Percentiles rank a stretch among this genome's conserved stretches.
phyloP scores from a whole-genome alignment of 2,888 invertebrate species.

The Margaritifera margaritifera region DNA sequence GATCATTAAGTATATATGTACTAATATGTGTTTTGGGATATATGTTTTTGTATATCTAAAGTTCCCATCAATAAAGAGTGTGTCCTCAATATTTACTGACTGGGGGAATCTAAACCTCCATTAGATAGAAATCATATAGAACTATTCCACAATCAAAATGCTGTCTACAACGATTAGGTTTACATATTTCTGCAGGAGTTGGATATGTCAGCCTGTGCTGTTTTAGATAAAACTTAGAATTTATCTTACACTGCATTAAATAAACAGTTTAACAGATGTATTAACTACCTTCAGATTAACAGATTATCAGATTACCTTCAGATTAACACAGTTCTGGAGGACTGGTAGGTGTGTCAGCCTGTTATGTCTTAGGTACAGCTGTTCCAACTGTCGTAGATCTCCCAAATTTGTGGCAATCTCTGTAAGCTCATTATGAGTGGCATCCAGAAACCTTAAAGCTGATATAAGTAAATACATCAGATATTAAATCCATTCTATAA shows the following conservation, averaged over 20 bases:
- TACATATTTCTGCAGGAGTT: too few relatives aligned
- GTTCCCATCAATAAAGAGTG: too few relatives aligned
- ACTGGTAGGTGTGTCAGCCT: slow-evolving; percentile 68
- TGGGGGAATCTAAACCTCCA: too few relatives aligned
- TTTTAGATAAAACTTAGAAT: too few relatives aligned
- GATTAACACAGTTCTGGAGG: slow-evolving; percentile 81
- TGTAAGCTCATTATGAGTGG: slow-evolving; percentile 83
- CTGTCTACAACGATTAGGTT: too few relatives aligned
- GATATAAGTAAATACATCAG: slow-evolving; percentile 67
- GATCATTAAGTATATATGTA: too few relatives aligned
- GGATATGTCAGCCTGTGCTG: too few relatives aligned
- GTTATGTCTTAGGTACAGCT: slow-evolving; percentile 73
- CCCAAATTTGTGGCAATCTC: slow-evolving; percentile 83
- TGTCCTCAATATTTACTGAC: too few relatives aligned
- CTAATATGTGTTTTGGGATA: too few relatives aligned
- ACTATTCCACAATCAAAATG: too few relatives aligned
- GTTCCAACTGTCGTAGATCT: slow-evolving; percentile 78
- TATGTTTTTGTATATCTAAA: too few relatives aligned
- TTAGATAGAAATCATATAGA: too few relatives aligned
- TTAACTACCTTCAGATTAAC: not conserved
- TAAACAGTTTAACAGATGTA: not conserved
- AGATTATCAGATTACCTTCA: slow-evolving; percentile 75
- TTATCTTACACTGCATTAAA: not conserved
- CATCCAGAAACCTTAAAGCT: slow-evolving; percentile 83
- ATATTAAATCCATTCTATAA: not conserved